phyloP scores from a whole-genome alignment of 37 sponge, comb jelly and placozoan genomes.

The Petrosia ficiformis region DNA sequence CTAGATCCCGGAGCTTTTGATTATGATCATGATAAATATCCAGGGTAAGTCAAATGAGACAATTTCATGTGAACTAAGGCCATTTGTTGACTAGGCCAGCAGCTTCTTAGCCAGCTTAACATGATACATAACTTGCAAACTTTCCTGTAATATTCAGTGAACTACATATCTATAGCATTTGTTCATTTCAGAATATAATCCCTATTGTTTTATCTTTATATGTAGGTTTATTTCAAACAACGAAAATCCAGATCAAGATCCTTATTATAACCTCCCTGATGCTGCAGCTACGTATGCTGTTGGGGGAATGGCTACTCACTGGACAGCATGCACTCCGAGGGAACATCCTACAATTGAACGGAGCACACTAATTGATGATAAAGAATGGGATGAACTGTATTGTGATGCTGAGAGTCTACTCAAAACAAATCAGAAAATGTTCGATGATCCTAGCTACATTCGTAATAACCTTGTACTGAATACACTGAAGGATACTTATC shows the following conservation, averaged over 20 bases:
- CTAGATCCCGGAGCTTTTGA: constrained; percentile 33
- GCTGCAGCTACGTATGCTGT: constrained; percentile 45
- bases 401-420: constrained; percentile 24
- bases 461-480: constrained; percentile 31
- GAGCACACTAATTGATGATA: background rate
- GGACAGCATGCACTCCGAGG: constrained; percentile 32
- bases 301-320: constrained; percentile 58
- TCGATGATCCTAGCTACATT: constrained; percentile 46
- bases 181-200: background rate
- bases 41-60: too few species aligned
- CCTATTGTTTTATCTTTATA: background rate
- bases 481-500: constrained; percentile 14
- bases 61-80: too few species aligned
- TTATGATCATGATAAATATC: constrained; percentile 8
- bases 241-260: constrained; percentile 41
- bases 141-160: background rate
- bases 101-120: too few species aligned
- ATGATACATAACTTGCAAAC: too few species aligned
- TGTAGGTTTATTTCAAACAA: constrained; percentile 29
- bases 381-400: constrained; percentile 41
- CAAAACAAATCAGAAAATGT: constrained; percentile 19
- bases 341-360: constrained; percentile 28
- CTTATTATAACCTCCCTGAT: constrained; percentile 28
- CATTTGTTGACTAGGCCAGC: too few species aligned
- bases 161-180: background rate